These are phyloP conservation scores for Drosophila littoralis DNA, from an alignment of 1,140 invertebrate genomes.

Conservation along the genomic window DNA sequence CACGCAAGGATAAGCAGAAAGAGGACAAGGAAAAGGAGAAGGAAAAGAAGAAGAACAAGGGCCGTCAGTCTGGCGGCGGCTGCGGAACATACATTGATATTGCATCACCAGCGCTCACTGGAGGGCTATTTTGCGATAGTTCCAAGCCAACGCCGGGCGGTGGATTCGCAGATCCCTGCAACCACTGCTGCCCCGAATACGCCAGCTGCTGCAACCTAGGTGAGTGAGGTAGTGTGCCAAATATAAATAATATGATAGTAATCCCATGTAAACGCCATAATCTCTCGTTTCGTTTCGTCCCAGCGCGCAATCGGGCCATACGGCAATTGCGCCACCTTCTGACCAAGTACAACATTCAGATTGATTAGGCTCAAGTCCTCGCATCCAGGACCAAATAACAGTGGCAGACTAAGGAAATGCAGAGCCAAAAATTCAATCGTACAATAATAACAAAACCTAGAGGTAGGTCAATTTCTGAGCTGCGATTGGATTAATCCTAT, in stretches of 20 bases:
- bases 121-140: background rate
- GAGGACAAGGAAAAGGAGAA: background rate
- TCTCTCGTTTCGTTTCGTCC: background rate
- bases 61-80: conserved; percentile 54
- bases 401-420: background rate
- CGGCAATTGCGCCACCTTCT: conserved; percentile 24
- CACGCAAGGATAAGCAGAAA: background rate
- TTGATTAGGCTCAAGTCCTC: conserved; percentile 6
- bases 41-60: conserved; percentile 24
- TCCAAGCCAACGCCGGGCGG: background rate
- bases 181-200: conserved; percentile 48
- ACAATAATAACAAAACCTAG: too few relatives aligned
- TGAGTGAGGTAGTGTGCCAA: conserved; percentile 16
- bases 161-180: conserved; percentile 1
- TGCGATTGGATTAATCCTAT: too few relatives aligned
- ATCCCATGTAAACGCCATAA: too few relatives aligned
- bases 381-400: background rate
- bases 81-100: background rate
- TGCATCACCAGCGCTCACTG: background rate
- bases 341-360: conserved; percentile 37
- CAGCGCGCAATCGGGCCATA: conserved; percentile 34
- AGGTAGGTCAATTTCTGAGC: too few relatives aligned
- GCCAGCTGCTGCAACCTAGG: conserved; percentile 51
- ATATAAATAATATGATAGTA: too few relatives aligned
- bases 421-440: too few relatives aligned